Conservation (phyloP, 2,797 vertebrate species). For the Malurus splendens region DNA sequence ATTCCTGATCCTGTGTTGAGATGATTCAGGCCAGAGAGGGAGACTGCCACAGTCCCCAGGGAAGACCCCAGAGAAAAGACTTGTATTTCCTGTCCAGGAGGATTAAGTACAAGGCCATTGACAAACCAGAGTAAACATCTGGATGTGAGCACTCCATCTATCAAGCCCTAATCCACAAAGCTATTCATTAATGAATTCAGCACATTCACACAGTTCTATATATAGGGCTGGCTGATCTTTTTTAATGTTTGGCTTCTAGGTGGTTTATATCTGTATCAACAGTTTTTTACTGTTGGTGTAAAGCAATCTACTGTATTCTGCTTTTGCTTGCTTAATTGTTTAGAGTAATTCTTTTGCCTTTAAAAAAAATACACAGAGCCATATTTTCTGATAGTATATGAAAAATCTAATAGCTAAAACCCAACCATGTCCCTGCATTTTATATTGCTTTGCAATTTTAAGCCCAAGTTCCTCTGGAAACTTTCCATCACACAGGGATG, state of each 20-base stretch:
- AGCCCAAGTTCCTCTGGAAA: constrained; percentile 7
- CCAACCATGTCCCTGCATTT: neutral
- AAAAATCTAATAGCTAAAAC: neutral
- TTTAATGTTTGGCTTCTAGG: neutral
- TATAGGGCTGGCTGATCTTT: neutral
- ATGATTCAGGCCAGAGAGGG: constrained; percentile 9
- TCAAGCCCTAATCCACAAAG: constrained; percentile 54
- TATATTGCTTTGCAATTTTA: neutral
- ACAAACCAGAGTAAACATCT: constrained; percentile 72
- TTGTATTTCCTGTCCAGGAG: constrained; percentile 52
- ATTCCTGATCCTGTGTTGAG: constrained; percentile 30
- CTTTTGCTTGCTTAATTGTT: neutral
- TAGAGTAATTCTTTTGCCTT: neutral
- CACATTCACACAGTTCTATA: constrained; percentile 42
- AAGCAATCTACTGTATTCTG: neutral
- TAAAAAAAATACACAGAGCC: neutral
- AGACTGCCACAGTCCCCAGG: constrained; percentile 27
- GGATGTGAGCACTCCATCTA: constrained; percentile 42
- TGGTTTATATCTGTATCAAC: neutral
- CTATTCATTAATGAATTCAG: constrained; percentile 65
- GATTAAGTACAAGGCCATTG: constrained; percentile 68
- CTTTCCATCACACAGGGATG: neutral
- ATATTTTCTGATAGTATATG: neutral
- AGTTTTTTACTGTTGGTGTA: neutral
- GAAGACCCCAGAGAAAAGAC: neutral